Evolutionary conservation across 2,888 invertebrate genomes (phyloP), one percentile per base, ranked within the genome.

Genomic region (Drosophila siamana): DNA sequence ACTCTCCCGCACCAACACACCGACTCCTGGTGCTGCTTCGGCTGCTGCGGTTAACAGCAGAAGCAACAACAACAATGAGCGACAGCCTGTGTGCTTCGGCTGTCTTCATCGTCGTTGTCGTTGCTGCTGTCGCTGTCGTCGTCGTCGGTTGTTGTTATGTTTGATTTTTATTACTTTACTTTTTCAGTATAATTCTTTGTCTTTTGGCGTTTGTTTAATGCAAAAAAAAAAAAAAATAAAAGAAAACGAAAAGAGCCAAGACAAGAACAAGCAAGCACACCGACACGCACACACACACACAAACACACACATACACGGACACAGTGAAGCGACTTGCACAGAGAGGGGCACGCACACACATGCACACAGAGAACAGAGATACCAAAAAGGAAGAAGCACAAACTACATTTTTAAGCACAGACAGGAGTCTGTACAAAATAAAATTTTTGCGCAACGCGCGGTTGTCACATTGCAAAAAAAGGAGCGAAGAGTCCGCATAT

Each of bases 91-190:
- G 54, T 76, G 62, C 76, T 69, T 38, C 61, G 61, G 41, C 19
- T 56, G 46, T 48, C 62, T 57, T 56, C 56, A 38, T 64, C 65
- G 59, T 26, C 50, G 55, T 47, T 44, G 43, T 54, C 67, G 36
- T 61, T 64, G 71, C 60, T 43, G 56, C 30, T 16, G 41, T 41
- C 46, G 56, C 30, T 16, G 41, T 41, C 46, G 71, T 41, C 59
- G 62, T 48, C 48, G 40, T 50, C 61, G 68, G 74, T 80, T 80
- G 83, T 71, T 82, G 71, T 79, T 82, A 77, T 80, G 75, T 74
- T 85, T 85, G 80, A 75, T 80, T 84, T 79, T 80, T 82, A 86
- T 84, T 81, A 84, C 87, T 81, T 86, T 81, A 77, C 75, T 86
- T 83, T 85, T 86, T 68, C 80, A 67, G 73, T 81, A 84, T 80